Evolutionary conservation across 1,140 invertebrate species (phyloP), one percentile per base, ranked within the genome.

Genomic region (Meloidogyne hapla): DNA sequence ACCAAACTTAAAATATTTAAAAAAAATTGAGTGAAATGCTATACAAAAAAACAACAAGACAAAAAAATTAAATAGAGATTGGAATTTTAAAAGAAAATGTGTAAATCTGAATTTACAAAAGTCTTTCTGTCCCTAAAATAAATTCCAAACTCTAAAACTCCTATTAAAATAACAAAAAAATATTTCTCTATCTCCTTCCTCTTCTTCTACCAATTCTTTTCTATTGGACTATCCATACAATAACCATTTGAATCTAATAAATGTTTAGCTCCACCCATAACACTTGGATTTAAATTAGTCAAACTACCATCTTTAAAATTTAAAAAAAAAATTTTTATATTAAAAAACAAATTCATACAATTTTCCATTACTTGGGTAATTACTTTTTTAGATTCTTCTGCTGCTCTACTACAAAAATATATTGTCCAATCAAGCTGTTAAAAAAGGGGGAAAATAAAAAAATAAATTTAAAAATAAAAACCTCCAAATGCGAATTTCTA

Each of bases 171-270:
- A 18, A 18, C 45, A 13, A 15, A 33, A 68, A 68, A 40, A 15
- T 4, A 1, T 33, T 38, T 33, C 26, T 1, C 25, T 10, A 6
- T 38, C 0, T 38, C 15, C 23, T 48, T 5, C 48, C 9, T 25
- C 21, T 21, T 10, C 4, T 66, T 23, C 70, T 79, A 85, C 84
- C 84, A 85, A 77, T 85, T 85, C 26, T 79, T 66, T 70, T 87
- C 83, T 15, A 87, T 66, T 8, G 83, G 83, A 48, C 76, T 77
- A 64, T 85, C 84, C 21, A 87, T 79, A n/a, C 66, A 65, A 71
- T 85, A 85, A n/a, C 85, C 85, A 38, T 79, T 80, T 18, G 64
- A 42, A 25, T 87, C 79, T 21, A 85, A 75, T n/a, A 87, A 79
- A 9, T 75, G 48, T 63, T 75, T 33, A 61, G 85, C 84, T n/a